Percentiles rank a stretch among this genome's conserved stretches.
phyloP scores from a whole-genome alignment of 2,888 invertebrate species.

The Odontocerum albicorne region DNA sequence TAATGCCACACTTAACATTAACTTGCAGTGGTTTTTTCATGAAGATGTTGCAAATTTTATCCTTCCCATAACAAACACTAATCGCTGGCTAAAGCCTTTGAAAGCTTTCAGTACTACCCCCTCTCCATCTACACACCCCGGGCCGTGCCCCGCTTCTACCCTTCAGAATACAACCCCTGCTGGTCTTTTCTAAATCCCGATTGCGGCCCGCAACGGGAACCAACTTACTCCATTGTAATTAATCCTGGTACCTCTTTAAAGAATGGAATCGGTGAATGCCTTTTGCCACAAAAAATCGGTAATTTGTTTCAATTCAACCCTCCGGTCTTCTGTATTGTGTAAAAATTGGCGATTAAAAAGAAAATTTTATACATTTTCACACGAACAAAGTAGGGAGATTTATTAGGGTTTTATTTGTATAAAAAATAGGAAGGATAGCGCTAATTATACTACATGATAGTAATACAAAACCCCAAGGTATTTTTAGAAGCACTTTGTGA shows the following conservation, averaged over 20 bases:
- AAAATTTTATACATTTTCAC: no score
- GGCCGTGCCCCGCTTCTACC: neutral
- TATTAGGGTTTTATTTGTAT: conserved; percentile 24
- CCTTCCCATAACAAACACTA: no score
- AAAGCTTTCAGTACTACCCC: conserved; percentile 26
- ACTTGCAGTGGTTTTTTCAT: no score
- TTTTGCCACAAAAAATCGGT: conserved; percentile 29
- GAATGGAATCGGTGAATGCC: conserved; percentile 29
- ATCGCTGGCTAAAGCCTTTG: conserved; percentile 32
- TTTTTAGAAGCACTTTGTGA: no score
- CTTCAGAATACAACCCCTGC: conserved; percentile 6
- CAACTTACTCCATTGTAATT: conserved; percentile 34
- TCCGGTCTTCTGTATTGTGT: conserved; percentile 29
- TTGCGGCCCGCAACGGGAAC: conserved; percentile 24
- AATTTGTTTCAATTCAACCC: conserved; percentile 34
- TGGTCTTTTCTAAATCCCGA: conserved; percentile 18
- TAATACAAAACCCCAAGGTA: no score
- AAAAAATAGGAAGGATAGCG: conserved; percentile 16
- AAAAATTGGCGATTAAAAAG: conserved; percentile 32
- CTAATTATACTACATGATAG: no score
- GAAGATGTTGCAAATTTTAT: no score
- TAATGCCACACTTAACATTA: no score
- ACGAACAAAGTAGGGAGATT: conserved; percentile 15
- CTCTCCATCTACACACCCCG: conserved; percentile 6
- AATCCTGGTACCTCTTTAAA: conserved; percentile 31